Evolutionary conservation across 1,140 invertebrate genomes (phyloP), one percentile per base, ranked within the genome.

Genomic region (Neuroterus valhalla): DNA sequence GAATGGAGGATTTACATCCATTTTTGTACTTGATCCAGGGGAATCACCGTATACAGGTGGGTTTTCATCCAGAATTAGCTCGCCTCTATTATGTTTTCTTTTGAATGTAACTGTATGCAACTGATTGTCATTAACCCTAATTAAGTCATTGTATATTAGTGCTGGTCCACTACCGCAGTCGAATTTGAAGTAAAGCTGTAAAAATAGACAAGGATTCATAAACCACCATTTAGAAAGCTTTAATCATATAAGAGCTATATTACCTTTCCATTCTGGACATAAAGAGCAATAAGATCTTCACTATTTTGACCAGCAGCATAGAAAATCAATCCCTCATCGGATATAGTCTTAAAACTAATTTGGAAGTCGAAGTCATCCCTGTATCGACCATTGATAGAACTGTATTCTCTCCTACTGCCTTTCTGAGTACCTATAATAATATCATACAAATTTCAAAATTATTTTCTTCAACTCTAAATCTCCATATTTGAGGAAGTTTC

Each of bases 61-160:
- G 23, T 92, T 90, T 0, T 92, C 91, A 84, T 97, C 96, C 1
- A 96, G 91, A 1, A 90, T 90, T n/a, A 98, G 86, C 74, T 92
- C 92, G 0, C 94, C 94, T 70, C 90, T 84, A 38, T 91, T 89
- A 2, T 87, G 83, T 38, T 91, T 85, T 68, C 94, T 89, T 46
- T 91, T 93, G 79, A 95, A 92, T 14, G 90, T 89, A 0, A 95
- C 92, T 0, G 91, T 93, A 85, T 99, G 98, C 98, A 98, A 99
- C 44, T 94, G 84, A 10, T 94, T 94, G 86, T 99, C 97, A 80
- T 96, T 95, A 73, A 96, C 94, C 12, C 89, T 90, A 2, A 86
- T 82, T 0, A 91, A 82, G 4, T 38, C 31, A 31, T 88, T 91
- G 2, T 87, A 84, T 0, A 98, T 86, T 0, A 90, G 75, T 0